phyloP scores from a whole-genome alignment of 1,140 invertebrate genomes.

The Leptoteleia sp. region DNA sequence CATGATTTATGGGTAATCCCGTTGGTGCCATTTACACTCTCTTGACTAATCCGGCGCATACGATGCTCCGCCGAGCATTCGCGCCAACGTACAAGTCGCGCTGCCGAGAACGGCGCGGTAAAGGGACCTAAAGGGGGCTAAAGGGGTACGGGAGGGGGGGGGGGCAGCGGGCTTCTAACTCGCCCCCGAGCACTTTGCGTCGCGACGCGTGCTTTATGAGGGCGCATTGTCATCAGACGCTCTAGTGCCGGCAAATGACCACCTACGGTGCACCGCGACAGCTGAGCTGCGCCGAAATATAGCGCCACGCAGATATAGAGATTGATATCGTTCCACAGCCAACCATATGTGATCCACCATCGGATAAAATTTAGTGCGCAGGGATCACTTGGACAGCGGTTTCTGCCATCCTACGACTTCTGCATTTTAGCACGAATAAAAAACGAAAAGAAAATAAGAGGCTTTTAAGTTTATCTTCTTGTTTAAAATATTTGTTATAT shows the following conservation, averaged over 20 bases:
- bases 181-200: constrained; percentile 61
- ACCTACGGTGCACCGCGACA: constrained; percentile 56
- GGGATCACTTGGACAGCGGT: no score
- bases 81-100: constrained; percentile 31
- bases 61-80: constrained; percentile 50
- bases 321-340: constrained; percentile 18
- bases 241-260: constrained; percentile 61
- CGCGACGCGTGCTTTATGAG: constrained; percentile 64
- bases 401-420: no score
- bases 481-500: no score
- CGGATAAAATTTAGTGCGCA: not conserved
- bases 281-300: constrained; percentile 63
- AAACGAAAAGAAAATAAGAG: no score
- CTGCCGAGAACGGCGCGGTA: not conserved
- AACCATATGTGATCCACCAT: not conserved
- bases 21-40: constrained; percentile 74
- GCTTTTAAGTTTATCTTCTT: no score
- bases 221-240: constrained; percentile 69
- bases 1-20: constrained; percentile 73
- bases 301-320: constrained; percentile 17
- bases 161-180: constrained; percentile 21
- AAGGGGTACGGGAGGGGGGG: no score
- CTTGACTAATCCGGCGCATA: constrained; percentile 71
- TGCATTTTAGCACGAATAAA: no score
- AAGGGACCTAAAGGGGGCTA: no score